Conservation (phyloP, 2,888 invertebrate species). For the Clitarchus hookeri region DNA sequence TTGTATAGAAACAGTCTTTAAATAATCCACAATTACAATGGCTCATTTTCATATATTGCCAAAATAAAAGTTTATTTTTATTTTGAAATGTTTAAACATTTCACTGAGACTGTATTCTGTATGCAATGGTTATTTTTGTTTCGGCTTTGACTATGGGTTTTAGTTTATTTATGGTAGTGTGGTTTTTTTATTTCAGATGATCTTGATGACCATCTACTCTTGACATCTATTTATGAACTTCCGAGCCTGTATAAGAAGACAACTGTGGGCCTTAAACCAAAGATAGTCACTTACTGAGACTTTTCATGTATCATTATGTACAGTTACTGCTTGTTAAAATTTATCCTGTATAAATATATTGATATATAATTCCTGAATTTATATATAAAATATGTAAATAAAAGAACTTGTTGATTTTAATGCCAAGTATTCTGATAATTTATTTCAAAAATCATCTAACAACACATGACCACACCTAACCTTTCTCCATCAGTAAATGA, state of each 20-base stretch:
- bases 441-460: too few relatives aligned
- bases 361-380: slow-evolving; percentile 17
- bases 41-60: too few relatives aligned
- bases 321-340: background rate
- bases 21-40: too few relatives aligned
- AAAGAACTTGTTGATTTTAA: background rate
- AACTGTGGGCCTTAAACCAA: slow-evolving; percentile 30
- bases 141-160: too few relatives aligned
- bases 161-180: background rate
- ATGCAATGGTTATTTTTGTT: too few relatives aligned
- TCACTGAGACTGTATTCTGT: too few relatives aligned
- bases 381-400: slow-evolving; percentile 28
- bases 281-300: slow-evolving; percentile 29
- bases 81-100: too few relatives aligned
- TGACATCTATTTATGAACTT: slow-evolving; percentile 51
- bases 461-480: too few relatives aligned
- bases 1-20: too few relatives aligned
- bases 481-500: too few relatives aligned
- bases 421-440: too few relatives aligned
- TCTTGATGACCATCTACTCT: slow-evolving; percentile 65
- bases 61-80: too few relatives aligned
- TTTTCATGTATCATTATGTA: background rate
- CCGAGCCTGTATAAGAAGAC: slow-evolving; percentile 6
- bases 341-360: slow-evolving; percentile 19
- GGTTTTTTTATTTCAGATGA: slow-evolving; percentile 57